Base-by-base conservation (phyloP, 92 coral and sea anemone species). In the Porites evermanni region DNA sequence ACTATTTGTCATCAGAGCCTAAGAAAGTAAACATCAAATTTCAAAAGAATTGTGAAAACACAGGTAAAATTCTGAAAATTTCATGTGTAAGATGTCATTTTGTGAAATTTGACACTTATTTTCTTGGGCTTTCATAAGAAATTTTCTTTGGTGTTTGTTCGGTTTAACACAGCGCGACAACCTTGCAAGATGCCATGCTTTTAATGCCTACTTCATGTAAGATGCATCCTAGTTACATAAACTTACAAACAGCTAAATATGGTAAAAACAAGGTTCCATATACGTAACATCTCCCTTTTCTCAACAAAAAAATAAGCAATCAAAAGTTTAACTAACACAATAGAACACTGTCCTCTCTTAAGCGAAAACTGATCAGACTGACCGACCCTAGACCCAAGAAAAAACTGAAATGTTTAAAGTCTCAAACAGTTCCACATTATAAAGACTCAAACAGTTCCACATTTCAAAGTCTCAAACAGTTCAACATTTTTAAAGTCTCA, bases 271-370 rank as follows among this genome's bases (percentile, higher is more conserved):
- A 18, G n/a, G n/a, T n/a, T n/a, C 80, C 67, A 76, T 56, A 58
- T 76, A 76, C 32, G 80, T 76, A 76, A 76, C 80, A 54, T 75
- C 67, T 75, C 50, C 80, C 67, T 58, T 72, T 72, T 59, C 20
- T 47, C 13, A 75, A 75, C 11, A 11, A 14, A 17, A 77, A 24
- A 59, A 29, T 29, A 54, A 2, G 17, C 23, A 12, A 2, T 16
- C 50, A 53, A 38, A 51, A 71, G 12, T 53, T 53, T 2, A 24
- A 24, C 53, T 32, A 38, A 21, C 58, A n/a, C 18, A 44, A 9
- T 53, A 12, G 56, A 44, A n/a, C 17, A 50, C 29, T 11, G 73
- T 12, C 23, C 18, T 26, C 59, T 47, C 11, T 23, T 29, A 29
- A 29, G 18, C 0, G 68, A 9, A 58, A 23, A 1, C 12, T 14